Evolutionary conservation across 1,140 invertebrate genomes (phyloP), one percentile per base, ranked within the genome.

Genomic region (Temnothorax longispinosus): DNA sequence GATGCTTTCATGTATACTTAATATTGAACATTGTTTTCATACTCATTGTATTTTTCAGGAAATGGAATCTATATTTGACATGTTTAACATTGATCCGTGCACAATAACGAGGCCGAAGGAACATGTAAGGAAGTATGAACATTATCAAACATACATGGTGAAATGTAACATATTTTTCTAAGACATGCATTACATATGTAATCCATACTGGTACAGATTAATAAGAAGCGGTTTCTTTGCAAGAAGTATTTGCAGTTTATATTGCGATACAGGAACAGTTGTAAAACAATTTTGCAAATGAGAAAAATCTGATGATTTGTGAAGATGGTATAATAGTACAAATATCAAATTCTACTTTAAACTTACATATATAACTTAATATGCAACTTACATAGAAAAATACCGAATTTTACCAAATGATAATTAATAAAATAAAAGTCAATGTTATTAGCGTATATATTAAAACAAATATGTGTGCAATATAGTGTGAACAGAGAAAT

Each of bases 61-160:
- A 96, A 97, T 98, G 84, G 93, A 97, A 60, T 97, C 97, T 11
- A 96, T 98, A 88, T 88, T 97, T 44, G 96, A 96, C 44, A 93
- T 97, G 87, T 96, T 96, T 87, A 95, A 96, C 50, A 96, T 98
- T 88, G 95, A 96, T 91, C 96, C 97, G 90, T 96, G 94, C 90
- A 96, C 95, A 90, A 89, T 96, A 44, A 95, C 96, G 87, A 95
- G 96, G 89, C 96, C 96, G 35, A 94, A 93, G 58, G 90, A 96
- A 89, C 93, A 96, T 87, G 97, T 96, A 95, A 95, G 94, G 86
- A 90, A 88, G 50, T 58, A 74, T 64, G 75, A 86, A 75, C n/a
- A 72, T 52, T 65, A 62, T 80, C 64, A 81, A 41, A 27, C 47
- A 35, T 13, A n/a, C 50, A n/a, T 27, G 21, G 6, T 54, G 27